These are phyloP conservation scores for Steinernema feltiae DNA, from an alignment of 1,140 invertebrate species.

Conservation along the genomic window DNA sequence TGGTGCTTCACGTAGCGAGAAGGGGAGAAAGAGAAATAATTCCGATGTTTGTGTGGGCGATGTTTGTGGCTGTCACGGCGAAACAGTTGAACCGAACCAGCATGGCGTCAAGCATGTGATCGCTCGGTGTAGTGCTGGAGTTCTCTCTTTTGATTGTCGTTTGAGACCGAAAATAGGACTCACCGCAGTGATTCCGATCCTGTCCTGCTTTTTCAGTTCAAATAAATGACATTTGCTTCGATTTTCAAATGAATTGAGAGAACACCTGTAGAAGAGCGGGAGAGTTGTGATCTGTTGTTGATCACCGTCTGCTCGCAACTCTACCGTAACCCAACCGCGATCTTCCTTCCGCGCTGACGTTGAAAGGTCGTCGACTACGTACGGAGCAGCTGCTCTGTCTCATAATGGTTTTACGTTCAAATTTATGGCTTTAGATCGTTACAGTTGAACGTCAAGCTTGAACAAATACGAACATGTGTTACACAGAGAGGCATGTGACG, in stretches of 20 bases:
- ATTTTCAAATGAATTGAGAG: too few species aligned
- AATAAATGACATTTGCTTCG: too few species aligned
- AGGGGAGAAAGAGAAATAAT: not conserved
- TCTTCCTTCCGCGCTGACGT: not conserved
- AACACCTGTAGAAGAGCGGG: too few species aligned
- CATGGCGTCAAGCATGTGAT: slow-evolving; percentile 8
- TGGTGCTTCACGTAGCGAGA: not conserved
- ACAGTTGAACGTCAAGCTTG: slow-evolving; percentile 4
- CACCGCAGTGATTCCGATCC: not conserved
- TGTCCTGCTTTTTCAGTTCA: too few species aligned
- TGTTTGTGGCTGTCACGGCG: too few species aligned
- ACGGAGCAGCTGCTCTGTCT: not conserved
- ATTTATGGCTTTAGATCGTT: not conserved
- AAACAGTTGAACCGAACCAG: not conserved
- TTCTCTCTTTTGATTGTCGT: not conserved
- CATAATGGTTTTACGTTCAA: not conserved
- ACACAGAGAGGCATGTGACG: not conserved
- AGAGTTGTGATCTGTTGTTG: too few species aligned
- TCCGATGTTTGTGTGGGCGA: slow-evolving; percentile 9
- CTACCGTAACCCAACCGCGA: not conserved
- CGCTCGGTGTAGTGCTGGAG: not conserved
- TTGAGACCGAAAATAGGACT: not conserved
- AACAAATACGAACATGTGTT: not conserved
- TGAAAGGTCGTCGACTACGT: slow-evolving; percentile 3
- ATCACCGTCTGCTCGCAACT: too few species aligned